Evolutionary conservation across 2,113 vertebrate genomes (phyloP).

Genomic region (Cacatua alba): DNA sequence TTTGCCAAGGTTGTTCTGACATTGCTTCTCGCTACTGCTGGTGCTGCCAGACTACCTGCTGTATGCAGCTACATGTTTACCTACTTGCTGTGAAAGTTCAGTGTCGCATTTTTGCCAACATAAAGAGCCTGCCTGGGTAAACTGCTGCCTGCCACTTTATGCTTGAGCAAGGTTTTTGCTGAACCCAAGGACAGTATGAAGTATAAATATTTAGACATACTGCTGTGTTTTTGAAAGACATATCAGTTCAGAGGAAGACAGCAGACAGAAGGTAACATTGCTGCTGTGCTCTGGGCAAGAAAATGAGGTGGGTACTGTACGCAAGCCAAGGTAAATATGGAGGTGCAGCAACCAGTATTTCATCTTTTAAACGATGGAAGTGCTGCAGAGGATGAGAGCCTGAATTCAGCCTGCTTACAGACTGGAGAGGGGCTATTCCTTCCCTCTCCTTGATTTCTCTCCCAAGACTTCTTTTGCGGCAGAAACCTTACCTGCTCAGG

Average conservation of each 20-base stretch:
- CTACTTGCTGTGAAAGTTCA: not conserved
- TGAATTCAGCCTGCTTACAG: rapidly evolving
- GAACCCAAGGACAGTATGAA: not conserved
- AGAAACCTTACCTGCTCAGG: not conserved
- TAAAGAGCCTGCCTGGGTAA: not conserved
- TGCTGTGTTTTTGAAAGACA: not conserved
- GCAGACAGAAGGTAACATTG: not conserved
- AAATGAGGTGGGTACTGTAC: slow-evolving; percentile 39
- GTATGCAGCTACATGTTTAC: not conserved
- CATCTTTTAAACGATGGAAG: not conserved
- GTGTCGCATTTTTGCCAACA: not conserved
- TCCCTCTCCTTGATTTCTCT: not conserved
- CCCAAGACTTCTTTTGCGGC: not conserved
- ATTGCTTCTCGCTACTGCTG: not conserved
- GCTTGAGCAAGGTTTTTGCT: not conserved
- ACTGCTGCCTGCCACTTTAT: not conserved
- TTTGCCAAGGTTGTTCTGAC: slow-evolving; percentile 8
- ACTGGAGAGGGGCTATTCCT: not conserved
- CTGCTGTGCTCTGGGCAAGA: not conserved
- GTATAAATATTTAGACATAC: not conserved
- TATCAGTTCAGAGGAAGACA: not conserved
- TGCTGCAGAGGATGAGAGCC: not conserved
- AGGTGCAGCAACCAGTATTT: not conserved
- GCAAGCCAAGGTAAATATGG: not conserved
- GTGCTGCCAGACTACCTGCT: not conserved